These are phyloP conservation scores for Anhinga anhinga DNA, from an alignment of 2,113 vertebrate species.

Conservation along the genomic window DNA sequence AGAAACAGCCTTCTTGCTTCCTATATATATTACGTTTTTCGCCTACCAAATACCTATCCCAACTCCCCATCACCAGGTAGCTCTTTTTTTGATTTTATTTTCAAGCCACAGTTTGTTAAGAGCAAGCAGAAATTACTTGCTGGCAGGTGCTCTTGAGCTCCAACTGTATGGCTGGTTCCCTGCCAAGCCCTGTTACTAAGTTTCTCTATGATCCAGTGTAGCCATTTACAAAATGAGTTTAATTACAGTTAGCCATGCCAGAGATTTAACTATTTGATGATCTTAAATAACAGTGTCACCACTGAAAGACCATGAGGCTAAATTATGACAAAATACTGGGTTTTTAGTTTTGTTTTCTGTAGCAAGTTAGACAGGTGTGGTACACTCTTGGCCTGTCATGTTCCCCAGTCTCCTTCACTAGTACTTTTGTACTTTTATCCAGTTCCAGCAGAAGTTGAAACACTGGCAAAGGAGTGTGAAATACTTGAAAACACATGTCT, in stretches of 20 bases:
- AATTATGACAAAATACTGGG: not conserved
- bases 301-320: not conserved
- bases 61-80: conserved; percentile 94
- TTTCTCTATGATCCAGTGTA: not conserved
- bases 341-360: not conserved
- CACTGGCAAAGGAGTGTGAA: not conserved
- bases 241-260: not conserved
- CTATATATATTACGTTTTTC: conserved; percentile 96
- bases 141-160: not conserved
- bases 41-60: conserved; percentile 90
- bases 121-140: not conserved
- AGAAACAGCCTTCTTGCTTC: conserved; percentile 95
- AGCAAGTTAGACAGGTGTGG: not conserved
- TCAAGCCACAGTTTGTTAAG: not conserved
- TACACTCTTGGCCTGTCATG: not conserved
- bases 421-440: not conserved
- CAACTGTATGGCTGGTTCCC: not conserved
- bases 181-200: not conserved
- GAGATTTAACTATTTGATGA: not conserved
- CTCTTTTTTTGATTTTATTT: not conserved
- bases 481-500: not conserved
- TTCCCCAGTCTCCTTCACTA: not conserved
- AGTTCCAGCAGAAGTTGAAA: not conserved
- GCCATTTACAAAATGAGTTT: not conserved
- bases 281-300: not conserved